phyloP scores from a whole-genome alignment of 2,113 vertebrate species.

The Boulengeromyrus knoepffleri region DNA sequence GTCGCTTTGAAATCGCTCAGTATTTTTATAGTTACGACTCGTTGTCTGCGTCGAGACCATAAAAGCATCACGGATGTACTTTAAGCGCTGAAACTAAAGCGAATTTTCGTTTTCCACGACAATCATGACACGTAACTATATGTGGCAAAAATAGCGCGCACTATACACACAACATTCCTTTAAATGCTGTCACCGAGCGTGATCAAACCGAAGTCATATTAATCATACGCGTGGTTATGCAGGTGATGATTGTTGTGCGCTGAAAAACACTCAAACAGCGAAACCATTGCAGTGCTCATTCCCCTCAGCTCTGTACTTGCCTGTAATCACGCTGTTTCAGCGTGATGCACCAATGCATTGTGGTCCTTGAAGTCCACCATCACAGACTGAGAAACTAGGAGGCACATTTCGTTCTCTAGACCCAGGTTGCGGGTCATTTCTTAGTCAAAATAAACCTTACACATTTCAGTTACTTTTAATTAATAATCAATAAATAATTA shows the following conservation, averaged over 20 bases:
- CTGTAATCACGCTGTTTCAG: not conserved
- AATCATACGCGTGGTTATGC: not conserved
- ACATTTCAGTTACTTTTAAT: not conserved
- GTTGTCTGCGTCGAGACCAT: not conserved
- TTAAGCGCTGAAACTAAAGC: not conserved
- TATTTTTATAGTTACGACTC: not conserved
- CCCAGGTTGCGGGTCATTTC: not conserved
- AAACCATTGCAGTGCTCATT: not conserved
- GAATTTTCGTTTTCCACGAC: not conserved
- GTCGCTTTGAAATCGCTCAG: not conserved
- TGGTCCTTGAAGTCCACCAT: not conserved
- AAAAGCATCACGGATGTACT: not conserved
- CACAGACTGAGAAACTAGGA: not conserved
- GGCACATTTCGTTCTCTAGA: not conserved
- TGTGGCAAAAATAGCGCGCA: not conserved
- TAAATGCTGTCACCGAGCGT: not conserved
- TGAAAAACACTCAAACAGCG: not conserved
- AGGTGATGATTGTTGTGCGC: not conserved
- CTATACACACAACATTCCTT: not conserved
- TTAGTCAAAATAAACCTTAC: not conserved
- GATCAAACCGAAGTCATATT: not conserved
- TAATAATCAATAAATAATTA: not conserved
- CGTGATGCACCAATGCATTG: not conserved
- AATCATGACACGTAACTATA: not conserved
- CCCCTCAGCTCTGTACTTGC: not conserved